Base-by-base conservation (phyloP, 1,140 invertebrate genomes). In the Ptiloglossa arizonensis region DNA sequence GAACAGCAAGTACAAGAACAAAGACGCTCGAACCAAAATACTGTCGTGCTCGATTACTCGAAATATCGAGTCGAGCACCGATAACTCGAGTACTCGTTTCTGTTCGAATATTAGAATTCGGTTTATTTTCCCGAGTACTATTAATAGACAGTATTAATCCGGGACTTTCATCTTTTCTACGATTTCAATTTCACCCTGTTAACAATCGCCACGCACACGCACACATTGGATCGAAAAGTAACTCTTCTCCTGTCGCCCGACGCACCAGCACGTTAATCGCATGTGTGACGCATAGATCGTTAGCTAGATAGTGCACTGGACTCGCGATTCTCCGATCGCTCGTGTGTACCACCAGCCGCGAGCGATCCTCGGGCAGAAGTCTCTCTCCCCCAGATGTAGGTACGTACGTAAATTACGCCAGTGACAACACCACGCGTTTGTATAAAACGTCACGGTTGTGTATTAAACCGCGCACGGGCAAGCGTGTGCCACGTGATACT, bases 401-500 rank as follows among this genome's bases (percentile, higher is more conserved):
- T 50, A 66, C 22, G 38, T 50, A 50, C 22, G 38, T 50, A 50
- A 35, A 15, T 24, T 38, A 57, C 22, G 29, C 64, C 29, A 52
- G n/a, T 52, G 46, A 52, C 64, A 35, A 52, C 46, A 50, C 44
- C 22, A 9, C n/a, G 64, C 29, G 64, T 50, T 35, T 46, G n/a
- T n/a, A 67, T 46, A 29, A 52, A 35, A 50, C 46, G 46, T 67
- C n/a, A 52, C 46, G 46, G 13, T 35, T 41, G 22, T 52, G 57
- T 59, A 63, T 73, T 35, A 19, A 72, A 54, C 54, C 19, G 44
- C 38, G 59, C 59, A 44, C 17, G 32, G 19, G 41, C 13, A 22
- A 38, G 19, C 57, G 46, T 19, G 70, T 46, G 62, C 64, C 63
- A 75, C 73, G 73, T 75, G 73, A 75, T 29, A 57, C 38, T 27